These are phyloP conservation scores for Acleris holmiana DNA, from an alignment of 2,888 invertebrate species.

Conservation along the genomic window DNA sequence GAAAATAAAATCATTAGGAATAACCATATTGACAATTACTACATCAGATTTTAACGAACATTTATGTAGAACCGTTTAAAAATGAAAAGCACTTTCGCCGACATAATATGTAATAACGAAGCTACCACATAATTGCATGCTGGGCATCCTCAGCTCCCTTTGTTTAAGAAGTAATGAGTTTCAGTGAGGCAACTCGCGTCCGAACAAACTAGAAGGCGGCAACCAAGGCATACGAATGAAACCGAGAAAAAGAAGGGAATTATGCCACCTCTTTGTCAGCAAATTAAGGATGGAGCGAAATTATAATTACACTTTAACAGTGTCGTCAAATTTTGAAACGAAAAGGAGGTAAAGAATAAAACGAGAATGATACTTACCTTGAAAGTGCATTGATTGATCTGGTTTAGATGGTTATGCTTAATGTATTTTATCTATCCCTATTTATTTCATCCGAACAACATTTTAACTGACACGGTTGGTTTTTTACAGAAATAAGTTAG, in stretches of 20 bases:
- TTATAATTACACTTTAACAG: slow-evolving; percentile 28
- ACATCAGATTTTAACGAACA: no score
- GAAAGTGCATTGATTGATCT: no score
- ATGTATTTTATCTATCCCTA: no score
- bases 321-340: slow-evolving; percentile 18
- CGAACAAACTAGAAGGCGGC: slow-evolving; percentile 46
- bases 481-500: no score
- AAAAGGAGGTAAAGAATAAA: slow-evolving; percentile 10
- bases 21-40: no score
- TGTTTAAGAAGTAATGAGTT: slow-evolving; percentile 58
- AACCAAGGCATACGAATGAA: slow-evolving; percentile 53
- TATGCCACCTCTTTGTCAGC: slow-evolving; percentile 29
- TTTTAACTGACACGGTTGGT: no score
- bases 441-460: no score
- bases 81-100: slow-evolving; percentile 37
- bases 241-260: slow-evolving; percentile 36
- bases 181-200: slow-evolving; percentile 49
- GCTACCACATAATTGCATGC: slow-evolving; percentile 49
- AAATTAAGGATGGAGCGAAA: slow-evolving; percentile 31
- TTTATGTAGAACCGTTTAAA: no score
- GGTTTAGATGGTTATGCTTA: no score
- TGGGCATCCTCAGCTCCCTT: slow-evolving; percentile 50
- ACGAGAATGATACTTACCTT: slow-evolving; percentile 7
- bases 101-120: slow-evolving; percentile 47
- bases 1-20: slow-evolving; percentile 38